Evolutionary conservation across 2,113 vertebrate genomes (phyloP).

Genomic region (Takifugu flavidus): DNA sequence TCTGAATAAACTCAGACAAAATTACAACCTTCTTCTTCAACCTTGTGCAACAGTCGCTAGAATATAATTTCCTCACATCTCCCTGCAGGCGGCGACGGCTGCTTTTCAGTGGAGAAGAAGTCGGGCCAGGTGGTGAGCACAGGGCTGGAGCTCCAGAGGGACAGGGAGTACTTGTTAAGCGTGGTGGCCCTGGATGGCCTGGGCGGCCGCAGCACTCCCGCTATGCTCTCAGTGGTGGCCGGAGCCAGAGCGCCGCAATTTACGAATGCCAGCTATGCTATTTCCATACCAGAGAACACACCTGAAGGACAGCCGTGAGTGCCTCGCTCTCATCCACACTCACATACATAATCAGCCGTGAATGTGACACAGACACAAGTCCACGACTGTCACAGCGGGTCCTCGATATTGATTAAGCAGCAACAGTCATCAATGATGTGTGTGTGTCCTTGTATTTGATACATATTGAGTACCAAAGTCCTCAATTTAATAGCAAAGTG

Average conservation of each 20-base stretch:
- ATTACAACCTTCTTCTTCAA: constrained; percentile 3
- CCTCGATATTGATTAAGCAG: too few species aligned
- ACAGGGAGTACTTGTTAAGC: constrained; percentile 82
- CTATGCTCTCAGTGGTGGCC: constrained; percentile 79
- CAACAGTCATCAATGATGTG: too few species aligned
- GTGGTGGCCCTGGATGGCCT: constrained; percentile 79
- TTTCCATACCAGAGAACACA: constrained; percentile 80
- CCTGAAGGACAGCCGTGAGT: constrained; percentile 81
- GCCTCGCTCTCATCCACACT: constrained; percentile 2
- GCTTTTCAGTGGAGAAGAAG: constrained; percentile 82
- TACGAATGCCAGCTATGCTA: constrained; percentile 76
- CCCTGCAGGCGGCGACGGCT: constrained; percentile 79
- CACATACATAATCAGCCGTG: neutral
- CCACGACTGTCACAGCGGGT: too few species aligned
- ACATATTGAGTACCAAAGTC: too few species aligned
- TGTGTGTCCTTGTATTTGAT: too few species aligned
- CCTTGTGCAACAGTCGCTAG: neutral
- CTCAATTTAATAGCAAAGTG: too few species aligned
- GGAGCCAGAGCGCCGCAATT: constrained; percentile 83
- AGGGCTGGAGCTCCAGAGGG: constrained; percentile 76
- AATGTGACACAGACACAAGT: neutral
- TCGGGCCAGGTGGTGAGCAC: constrained; percentile 83
- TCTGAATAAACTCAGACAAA: neutral
- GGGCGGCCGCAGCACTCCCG: constrained; percentile 77
- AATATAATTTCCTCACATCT: constrained; percentile 29